Conservation (phyloP, 2,797 vertebrate genomes). For the Thaleichthys pacificus region DNA sequence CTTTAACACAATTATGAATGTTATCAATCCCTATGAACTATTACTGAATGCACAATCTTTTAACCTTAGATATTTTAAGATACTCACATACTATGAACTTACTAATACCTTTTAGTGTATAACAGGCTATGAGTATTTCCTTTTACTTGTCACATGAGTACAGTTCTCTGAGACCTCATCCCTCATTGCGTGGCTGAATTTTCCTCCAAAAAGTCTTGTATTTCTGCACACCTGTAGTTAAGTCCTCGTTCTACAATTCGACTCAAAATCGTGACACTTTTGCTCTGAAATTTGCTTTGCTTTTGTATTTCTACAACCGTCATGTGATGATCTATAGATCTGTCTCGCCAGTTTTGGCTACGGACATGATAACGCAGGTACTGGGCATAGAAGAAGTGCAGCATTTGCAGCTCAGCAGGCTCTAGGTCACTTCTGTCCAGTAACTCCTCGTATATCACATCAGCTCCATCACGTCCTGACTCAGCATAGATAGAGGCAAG, state of each 20-base stretch:
- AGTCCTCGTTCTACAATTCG: slow-evolving; percentile 35
- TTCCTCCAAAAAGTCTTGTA: slow-evolving; percentile 41
- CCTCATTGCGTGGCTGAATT: slow-evolving; percentile 10
- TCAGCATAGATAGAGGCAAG: slow-evolving; percentile 43
- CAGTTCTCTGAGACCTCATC: no score
- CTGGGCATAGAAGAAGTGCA: slow-evolving; percentile 56
- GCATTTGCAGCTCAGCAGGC: slow-evolving; percentile 37
- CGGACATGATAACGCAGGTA: slow-evolving; percentile 12
- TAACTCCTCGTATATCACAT: slow-evolving; percentile 40
- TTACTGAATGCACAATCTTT: no score
- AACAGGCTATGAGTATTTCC: background rate
- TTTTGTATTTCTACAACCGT: slow-evolving; percentile 45
- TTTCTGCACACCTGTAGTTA: slow-evolving; percentile 47
- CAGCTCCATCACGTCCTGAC: slow-evolving; percentile 17
- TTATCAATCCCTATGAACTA: no score
- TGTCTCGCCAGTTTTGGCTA: slow-evolving; percentile 5
- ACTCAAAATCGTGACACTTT: slow-evolving; percentile 49
- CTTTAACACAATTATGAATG: no score
- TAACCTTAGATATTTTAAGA: no score
- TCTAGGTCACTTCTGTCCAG: slow-evolving; percentile 32
- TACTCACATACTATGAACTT: no score
- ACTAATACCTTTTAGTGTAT: no score
- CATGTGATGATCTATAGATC: slow-evolving; percentile 53
- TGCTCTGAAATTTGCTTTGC: background rate
- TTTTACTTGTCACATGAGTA: background rate